phyloP scores from a whole-genome alignment of 2,113 vertebrate genomes.

The Tupaia chinensis region DNA sequence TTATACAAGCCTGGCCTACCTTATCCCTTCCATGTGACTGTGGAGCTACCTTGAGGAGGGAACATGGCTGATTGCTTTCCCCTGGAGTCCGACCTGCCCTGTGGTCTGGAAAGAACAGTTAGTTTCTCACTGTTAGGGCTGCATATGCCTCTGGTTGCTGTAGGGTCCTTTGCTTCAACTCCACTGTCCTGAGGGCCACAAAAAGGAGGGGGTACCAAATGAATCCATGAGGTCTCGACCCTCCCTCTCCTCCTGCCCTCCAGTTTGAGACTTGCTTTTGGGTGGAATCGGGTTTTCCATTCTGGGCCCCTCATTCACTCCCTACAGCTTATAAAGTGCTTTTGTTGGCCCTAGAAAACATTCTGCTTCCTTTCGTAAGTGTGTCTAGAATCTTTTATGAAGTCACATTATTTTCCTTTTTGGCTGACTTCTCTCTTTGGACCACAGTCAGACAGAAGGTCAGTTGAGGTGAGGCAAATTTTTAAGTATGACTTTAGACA shows the following conservation, averaged over 20 bases:
- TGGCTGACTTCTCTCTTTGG: constrained; percentile 74
- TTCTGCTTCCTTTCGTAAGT: constrained; percentile 79
- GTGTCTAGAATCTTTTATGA: constrained; percentile 78
- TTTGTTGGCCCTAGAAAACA: constrained; percentile 60
- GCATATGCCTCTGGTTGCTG: not conserved
- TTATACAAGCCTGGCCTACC: not conserved
- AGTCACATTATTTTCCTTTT: constrained; percentile 80
- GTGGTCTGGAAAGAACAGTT: not conserved
- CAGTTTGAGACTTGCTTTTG: not conserved
- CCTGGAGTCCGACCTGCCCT: not conserved
- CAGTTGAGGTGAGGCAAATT: constrained; percentile 75
- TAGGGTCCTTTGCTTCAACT: not conserved
- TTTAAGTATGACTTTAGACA: constrained; percentile 53
- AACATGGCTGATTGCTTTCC: not conserved
- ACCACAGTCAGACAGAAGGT: constrained; percentile 57
- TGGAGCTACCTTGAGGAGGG: not conserved
- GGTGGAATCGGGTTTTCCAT: constrained; percentile 58
- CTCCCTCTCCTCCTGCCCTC: not conserved
- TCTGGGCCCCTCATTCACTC: not conserved
- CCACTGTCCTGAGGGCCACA: not conserved
- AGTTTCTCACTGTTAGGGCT: not conserved
- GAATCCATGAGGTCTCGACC: not conserved
- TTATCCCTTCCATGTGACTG: not conserved
- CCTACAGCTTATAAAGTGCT: constrained; percentile 72
- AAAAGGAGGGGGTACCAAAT: not conserved